phyloP scores from a whole-genome alignment of 2,797 vertebrate species.

The Rostrhamus sociabilis region DNA sequence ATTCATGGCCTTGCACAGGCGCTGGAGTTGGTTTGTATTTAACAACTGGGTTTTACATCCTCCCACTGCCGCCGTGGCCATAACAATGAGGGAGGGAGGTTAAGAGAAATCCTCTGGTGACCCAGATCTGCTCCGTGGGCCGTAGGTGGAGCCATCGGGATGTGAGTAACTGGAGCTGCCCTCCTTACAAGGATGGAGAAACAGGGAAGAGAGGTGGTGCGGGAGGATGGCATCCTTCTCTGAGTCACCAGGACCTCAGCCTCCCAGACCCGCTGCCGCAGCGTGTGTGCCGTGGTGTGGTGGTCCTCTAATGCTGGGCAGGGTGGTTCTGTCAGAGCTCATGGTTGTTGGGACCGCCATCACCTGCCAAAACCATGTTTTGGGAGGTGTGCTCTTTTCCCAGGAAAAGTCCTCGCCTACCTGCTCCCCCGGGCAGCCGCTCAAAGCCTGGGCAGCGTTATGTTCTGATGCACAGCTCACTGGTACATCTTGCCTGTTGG shows the following conservation, averaged over 20 bases:
- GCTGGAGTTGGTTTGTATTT: neutral
- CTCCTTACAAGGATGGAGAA: neutral
- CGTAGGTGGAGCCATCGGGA: neutral
- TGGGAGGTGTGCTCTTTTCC: neutral
- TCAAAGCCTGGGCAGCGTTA: neutral
- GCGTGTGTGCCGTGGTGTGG: neutral
- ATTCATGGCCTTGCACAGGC: rapidly evolving
- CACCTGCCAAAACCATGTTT: neutral
- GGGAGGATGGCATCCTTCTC: neutral
- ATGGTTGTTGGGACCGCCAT: rapidly evolving
- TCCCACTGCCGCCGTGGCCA: rapidly evolving
- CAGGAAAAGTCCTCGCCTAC: neutral
- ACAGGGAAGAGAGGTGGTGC: neutral
- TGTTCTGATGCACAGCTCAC: neutral
- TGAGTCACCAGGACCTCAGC: neutral
- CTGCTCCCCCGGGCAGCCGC: neutral
- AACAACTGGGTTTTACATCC: neutral
- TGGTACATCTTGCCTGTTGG: neutral
- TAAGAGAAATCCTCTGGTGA: neutral
- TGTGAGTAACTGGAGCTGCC: neutral
- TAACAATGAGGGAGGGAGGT: neutral
- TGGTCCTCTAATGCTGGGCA: neutral
- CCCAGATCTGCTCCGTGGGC: constrained; percentile 17
- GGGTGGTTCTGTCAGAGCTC: neutral
- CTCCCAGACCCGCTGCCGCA: rapidly evolving